A percentile compares a stretch with the other conserved stretches of the same genome.
These are phyloP conservation scores for Ganaspis sp. DNA, from an alignment of 1,140 invertebrate genomes.

Conservation along the genomic window DNA sequence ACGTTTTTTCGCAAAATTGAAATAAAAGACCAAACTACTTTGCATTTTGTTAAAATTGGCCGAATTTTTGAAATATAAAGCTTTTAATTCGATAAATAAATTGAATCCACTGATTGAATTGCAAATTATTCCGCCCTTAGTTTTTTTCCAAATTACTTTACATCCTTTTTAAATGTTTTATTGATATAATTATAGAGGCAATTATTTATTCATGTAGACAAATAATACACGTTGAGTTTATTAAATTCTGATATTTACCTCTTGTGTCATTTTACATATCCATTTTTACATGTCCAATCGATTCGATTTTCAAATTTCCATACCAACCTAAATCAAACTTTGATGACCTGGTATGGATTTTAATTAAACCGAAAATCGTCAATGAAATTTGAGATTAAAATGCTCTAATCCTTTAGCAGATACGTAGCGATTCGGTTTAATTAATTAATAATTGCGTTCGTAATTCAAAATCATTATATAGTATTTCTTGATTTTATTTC, in stretches of 20 bases:
- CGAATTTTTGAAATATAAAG: background rate
- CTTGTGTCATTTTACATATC: background rate
- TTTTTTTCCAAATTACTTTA: no score
- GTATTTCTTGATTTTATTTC: background rate
- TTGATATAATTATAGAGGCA: no score
- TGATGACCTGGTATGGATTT: constrained; percentile 7
- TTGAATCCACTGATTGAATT: background rate
- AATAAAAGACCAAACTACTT: background rate
- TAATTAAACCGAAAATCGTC: constrained; percentile 16
- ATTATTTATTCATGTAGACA: no score
- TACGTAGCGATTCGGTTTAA: background rate
- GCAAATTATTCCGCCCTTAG: no score
- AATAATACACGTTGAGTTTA: no score
- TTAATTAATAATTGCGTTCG: background rate
- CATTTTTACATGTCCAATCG: background rate
- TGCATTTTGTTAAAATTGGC: background rate
- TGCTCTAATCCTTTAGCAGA: background rate
- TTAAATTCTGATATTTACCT: no score
- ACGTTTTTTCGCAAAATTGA: background rate
- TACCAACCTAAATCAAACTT: constrained; percentile 14
- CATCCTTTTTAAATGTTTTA: background rate
- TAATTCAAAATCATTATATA: background rate
- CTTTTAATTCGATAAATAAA: background rate
- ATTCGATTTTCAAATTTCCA: background rate
- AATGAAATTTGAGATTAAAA: constrained; percentile 14